A percentile compares a stretch with the other conserved stretches of the same genome.
Conservation (phyloP, 2,113 vertebrate genomes). For the Saccopteryx bilineata region DNA sequence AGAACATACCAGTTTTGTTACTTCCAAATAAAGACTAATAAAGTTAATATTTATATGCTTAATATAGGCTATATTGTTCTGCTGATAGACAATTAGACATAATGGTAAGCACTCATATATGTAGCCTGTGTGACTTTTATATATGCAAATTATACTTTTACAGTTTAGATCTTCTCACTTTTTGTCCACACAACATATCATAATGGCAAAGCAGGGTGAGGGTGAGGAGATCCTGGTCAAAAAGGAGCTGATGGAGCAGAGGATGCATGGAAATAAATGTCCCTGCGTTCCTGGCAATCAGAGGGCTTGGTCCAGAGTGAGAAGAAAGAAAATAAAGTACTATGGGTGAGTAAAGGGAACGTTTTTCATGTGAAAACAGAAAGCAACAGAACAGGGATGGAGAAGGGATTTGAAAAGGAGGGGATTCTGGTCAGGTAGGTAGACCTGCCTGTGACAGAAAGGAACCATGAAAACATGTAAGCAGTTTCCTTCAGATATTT, state of each 20-base stretch:
- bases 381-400: not conserved
- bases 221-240: not conserved
- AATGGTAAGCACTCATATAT: not conserved
- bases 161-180: not conserved
- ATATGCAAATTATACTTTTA: conserved; percentile 4
- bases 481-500: not conserved
- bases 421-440: not conserved
- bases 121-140: not conserved
- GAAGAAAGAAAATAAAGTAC: not conserved
- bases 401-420: not conserved
- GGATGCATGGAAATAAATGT: not conserved
- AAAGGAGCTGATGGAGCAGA: not conserved
- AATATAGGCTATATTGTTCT: not conserved
- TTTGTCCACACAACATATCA: not conserved
- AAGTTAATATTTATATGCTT: conserved; percentile 16
- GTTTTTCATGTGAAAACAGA: not conserved
- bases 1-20: not conserved
- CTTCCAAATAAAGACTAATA: conserved; percentile 56
- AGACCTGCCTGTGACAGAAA: not conserved
- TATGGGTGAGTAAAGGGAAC: not conserved
- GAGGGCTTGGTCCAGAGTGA: not conserved
- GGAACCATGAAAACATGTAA: not conserved
- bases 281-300: not conserved
- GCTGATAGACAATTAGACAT: not conserved
- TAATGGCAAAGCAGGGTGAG: not conserved